A percentile compares a stretch with the other conserved stretches of the same genome.
Conservation (phyloP, 2,888 invertebrate genomes). For the Aplocera efformata region DNA sequence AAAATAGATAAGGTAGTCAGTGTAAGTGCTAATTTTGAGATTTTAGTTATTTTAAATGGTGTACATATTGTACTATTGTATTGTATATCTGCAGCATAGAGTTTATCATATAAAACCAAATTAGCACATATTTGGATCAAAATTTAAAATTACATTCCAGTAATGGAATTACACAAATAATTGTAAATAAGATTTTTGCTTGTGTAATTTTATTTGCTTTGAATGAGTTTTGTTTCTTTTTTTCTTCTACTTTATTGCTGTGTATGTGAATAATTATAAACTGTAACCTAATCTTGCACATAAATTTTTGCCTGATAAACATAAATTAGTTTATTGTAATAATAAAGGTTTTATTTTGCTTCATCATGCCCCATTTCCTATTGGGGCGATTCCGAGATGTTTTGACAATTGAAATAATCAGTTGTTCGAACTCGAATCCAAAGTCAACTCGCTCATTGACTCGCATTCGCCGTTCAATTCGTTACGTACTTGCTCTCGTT, state of each 20-base stretch:
- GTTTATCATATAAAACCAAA: slow-evolving; percentile 32
- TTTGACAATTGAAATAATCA: too few species aligned
- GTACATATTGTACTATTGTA: slow-evolving; percentile 45
- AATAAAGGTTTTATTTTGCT: too few species aligned
- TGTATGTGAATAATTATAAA: slow-evolving; percentile 22
- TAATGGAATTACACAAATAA: slow-evolving; percentile 58
- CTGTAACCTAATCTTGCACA: slow-evolving; percentile 26
- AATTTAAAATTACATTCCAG: slow-evolving; percentile 59
- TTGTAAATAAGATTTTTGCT: slow-evolving; percentile 35
- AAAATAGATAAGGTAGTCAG: slow-evolving; percentile 34
- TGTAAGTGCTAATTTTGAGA: slow-evolving; percentile 27
- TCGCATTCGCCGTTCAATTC: too few species aligned
- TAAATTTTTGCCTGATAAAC: slow-evolving; percentile 27
- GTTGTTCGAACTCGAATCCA: too few species aligned
- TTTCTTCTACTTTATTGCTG: slow-evolving; percentile 14
- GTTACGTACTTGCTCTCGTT: too few species aligned
- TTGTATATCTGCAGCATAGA: slow-evolving; percentile 33
- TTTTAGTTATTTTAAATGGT: slow-evolving; percentile 35
- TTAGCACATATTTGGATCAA: slow-evolving; percentile 40
- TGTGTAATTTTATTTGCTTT: slow-evolving; percentile 21
- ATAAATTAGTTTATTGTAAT: slow-evolving; percentile 10
- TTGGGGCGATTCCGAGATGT: too few species aligned
- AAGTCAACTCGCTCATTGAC: too few species aligned
- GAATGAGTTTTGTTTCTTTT: slow-evolving; percentile 18
- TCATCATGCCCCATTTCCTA: too few species aligned